Conservation (phyloP, 2,888 invertebrate genomes). For the Pachydiplax longipennis region DNA sequence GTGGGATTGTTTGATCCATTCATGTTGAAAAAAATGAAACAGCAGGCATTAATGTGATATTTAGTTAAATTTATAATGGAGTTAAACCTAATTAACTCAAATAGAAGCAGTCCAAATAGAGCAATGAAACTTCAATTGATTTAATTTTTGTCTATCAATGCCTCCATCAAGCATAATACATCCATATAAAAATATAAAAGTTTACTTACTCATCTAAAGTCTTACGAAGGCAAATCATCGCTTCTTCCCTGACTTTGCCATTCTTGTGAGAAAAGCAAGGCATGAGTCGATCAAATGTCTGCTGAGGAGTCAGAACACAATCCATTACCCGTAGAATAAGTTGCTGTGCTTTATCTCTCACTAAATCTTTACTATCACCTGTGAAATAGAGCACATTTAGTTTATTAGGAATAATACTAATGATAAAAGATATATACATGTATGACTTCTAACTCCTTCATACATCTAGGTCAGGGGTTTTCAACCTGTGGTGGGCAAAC, state of each 20-base stretch:
- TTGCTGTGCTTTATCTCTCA: conserved; percentile 77
- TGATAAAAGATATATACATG: background rate
- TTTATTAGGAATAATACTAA: background rate
- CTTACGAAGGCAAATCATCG: conserved; percentile 80
- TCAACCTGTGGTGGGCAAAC: too few species aligned
- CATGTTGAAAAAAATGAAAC: too few species aligned
- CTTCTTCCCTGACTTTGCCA: conserved; percentile 90
- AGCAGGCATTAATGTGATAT: too few species aligned
- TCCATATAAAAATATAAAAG: background rate
- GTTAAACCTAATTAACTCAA: too few species aligned
- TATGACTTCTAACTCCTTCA: too few species aligned
- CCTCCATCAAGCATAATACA: background rate
- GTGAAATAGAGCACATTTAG: conserved; percentile 51
- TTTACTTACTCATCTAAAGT: conserved; percentile 79
- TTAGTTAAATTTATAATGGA: too few species aligned
- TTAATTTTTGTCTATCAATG: too few species aligned
- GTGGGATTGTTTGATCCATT: too few species aligned
- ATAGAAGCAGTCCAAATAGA: too few species aligned
- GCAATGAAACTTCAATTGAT: too few species aligned
- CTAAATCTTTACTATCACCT: conserved; percentile 70
- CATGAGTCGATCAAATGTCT: conserved; percentile 75
- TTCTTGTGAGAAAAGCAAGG: conserved; percentile 86
- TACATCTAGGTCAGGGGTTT: background rate
- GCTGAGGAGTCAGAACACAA: conserved; percentile 72
- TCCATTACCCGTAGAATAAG: conserved; percentile 77